Conservation (phyloP, 37 sponge, comb jelly and placozoan species). For the Agelas oroides region DNA sequence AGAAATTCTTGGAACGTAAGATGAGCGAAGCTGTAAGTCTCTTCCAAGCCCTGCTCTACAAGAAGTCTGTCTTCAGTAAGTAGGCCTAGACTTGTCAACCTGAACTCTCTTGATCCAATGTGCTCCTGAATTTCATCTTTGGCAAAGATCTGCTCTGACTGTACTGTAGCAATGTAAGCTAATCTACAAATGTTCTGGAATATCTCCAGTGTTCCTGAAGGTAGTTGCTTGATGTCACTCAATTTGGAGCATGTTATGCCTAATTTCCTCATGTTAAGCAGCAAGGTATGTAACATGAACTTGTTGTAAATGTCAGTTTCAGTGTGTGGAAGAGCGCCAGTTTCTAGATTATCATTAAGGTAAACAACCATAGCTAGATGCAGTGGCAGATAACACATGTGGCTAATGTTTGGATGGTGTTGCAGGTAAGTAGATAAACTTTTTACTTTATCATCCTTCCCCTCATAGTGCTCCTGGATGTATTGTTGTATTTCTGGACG, state of each 20-base stretch:
- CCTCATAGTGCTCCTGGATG: constrained; percentile 1
- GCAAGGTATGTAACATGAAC: constrained; percentile 14
- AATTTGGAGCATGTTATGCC: no score
- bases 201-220: neutral
- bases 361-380: constrained; percentile 24
- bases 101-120: no score
- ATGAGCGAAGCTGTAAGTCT: no score
- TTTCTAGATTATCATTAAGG: neutral
- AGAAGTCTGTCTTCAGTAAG: no score
- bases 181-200: constrained; percentile 1
- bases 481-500: constrained; percentile 18
- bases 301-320: constrained; percentile 16
- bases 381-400: constrained; percentile 34
- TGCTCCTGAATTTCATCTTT: no score
- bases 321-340: constrained; percentile 6
- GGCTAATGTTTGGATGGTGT: constrained; percentile 14
- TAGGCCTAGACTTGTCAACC: no score
- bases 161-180: neutral
- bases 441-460: neutral
- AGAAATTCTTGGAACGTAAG: no score
- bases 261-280: neutral
- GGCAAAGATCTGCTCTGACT: no score
- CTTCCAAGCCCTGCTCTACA: no score
- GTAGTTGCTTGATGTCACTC: neutral
- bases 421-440: constrained; percentile 1